Base-by-base conservation (phyloP, 2,888 invertebrate species). In the Drosophila meridiana region DNA sequence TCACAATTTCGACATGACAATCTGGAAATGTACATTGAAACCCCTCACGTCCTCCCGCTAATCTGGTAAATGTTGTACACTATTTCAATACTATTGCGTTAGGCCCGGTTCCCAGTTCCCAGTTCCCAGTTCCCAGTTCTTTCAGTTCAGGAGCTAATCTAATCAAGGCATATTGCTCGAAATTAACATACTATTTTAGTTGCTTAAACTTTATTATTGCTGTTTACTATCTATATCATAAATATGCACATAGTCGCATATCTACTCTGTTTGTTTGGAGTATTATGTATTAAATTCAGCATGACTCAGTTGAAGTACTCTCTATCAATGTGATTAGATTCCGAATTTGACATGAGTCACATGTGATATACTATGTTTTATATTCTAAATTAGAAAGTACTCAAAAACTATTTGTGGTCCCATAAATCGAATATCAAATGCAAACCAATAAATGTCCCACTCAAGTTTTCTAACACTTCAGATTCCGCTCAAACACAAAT, bases 311-410 rank as follows among this genome's bases (percentile, higher is more conserved):
- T 14, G 20, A 67, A 76, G 50, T 56, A 1, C 47, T 30, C 13
- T 67, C 53, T 66, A 74, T 56, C 26, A 50, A 50, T 30, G 13
- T 43, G 79, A 80, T 80, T 75, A 82, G 82, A 67, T 58, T 67
- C 42, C 55, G 28, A 43, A 55, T 50, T 9, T 30, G 45, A 4
- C 11, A 60, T 79, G 82, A 78, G 43, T 77, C 78, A 80, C 59
- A 26, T 1, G 0, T 36, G 13, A 52, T 52, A 32, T 20, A 34
- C 9, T 6, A 32, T 61, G 13, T 3, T 36, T n/a, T 40, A n/a
- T 14, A 53, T 75, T 78, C 80, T 5, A 69, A 82, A 77, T 58
- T 28, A 13, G 45, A 30, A 72, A 43, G n/a, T 62, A 55, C 65
- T 64, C 69, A 61, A 62, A 67, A 42, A 48, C 45, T 20, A 30